phyloP scores from a whole-genome alignment of 2,113 vertebrate genomes.

The Gallinago paraguaiae region DNA sequence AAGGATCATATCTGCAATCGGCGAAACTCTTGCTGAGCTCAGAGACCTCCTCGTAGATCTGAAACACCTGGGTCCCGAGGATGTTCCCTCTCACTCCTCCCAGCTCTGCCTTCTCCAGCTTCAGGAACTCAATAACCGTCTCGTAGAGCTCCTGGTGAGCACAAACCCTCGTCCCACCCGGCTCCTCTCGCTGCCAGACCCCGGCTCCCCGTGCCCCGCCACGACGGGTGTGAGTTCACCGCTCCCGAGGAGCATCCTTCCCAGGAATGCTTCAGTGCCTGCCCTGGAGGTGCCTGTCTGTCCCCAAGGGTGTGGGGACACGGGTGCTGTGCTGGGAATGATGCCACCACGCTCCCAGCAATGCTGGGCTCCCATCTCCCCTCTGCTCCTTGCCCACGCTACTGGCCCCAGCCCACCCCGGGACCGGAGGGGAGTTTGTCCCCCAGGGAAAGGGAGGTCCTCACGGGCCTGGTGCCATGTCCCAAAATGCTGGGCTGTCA shows the following conservation, averaged over 20 bases:
- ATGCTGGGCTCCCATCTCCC: not conserved
- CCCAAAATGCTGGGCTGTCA: not conserved
- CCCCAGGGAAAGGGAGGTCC: too few species aligned
- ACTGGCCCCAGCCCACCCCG: fast-evolving
- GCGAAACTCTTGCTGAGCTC: conserved; percentile 73
- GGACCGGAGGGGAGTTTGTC: not conserved
- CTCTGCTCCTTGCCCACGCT: not conserved
- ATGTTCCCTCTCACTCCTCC: conserved; percentile 72
- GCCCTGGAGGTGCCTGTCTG: not conserved
- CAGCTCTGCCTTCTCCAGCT: conserved; percentile 76
- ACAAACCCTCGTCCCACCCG: fast-evolving
- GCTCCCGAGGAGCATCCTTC: not conserved
- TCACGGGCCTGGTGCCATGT: fast-evolving
- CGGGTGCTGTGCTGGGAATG: not conserved
- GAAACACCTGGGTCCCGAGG: conserved; percentile 48
- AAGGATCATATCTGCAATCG: conserved; percentile 74
- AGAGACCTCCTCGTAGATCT: conserved; percentile 74
- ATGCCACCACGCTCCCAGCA: fast-evolving
- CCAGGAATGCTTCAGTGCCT: fast-evolving
- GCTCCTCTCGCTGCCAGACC: not conserved
- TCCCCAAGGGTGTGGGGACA: fast-evolving
- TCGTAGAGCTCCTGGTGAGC: conserved; percentile 72
- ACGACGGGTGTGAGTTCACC: not conserved
- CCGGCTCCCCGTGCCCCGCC: fast-evolving
- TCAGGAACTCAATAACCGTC: conserved; percentile 67